phyloP scores from a whole-genome alignment of 1,140 invertebrate species.

The Scaptodrosophila lebanonensis region DNA sequence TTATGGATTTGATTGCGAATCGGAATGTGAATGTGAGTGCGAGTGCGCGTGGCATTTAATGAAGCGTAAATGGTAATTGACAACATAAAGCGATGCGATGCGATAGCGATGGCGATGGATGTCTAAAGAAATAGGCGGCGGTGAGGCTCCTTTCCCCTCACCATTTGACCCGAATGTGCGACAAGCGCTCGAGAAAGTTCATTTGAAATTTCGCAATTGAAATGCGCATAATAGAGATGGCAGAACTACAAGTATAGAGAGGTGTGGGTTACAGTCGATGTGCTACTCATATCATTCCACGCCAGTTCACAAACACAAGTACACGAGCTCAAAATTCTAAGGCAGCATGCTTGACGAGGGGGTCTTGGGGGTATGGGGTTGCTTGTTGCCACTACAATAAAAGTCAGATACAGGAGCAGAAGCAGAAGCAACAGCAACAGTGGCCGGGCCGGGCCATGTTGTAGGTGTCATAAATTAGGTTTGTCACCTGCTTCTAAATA shows the following conservation, averaged over 20 bases:
- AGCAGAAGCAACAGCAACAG: not conserved
- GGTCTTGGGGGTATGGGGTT: conserved; percentile 14
- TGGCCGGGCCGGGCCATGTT: no score
- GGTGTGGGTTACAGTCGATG: no score
- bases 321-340: conserved; percentile 22
- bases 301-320: conserved; percentile 66
- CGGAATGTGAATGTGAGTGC: conserved; percentile 25
- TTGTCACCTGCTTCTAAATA: conserved; percentile 56
- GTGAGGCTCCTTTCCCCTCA: not conserved
- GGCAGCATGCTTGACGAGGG: no score
- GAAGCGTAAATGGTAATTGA: conserved; percentile 75
- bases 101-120: no score
- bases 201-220: conserved; percentile 55
- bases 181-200: conserved; percentile 44
- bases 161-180: conserved; percentile 62
- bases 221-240: conserved; percentile 25
- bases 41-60: conserved; percentile 57
- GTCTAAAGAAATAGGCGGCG: no score
- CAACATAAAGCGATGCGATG: no score
- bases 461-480: conserved; percentile 51
- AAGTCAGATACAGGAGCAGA: conserved; percentile 21
- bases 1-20: not conserved
- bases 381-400: conserved; percentile 37
- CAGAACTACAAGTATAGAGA: conserved; percentile 7
- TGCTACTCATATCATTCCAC: conserved; percentile 54